Conservation (phyloP, 2,797 vertebrate genomes). For the Loris lydekkerianus region DNA sequence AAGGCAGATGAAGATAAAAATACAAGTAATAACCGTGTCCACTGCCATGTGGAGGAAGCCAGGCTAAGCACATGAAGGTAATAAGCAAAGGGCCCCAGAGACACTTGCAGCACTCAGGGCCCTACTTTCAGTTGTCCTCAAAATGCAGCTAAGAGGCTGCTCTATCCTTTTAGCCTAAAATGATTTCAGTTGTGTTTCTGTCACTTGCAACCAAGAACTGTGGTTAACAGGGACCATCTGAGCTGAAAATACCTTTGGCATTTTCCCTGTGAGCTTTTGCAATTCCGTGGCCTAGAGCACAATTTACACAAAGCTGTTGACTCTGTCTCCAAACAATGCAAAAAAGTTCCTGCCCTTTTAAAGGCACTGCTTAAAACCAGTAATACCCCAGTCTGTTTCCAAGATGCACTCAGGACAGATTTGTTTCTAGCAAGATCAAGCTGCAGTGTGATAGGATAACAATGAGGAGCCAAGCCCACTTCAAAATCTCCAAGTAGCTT, state of each 20-base stretch:
- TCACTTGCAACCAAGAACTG: neutral
- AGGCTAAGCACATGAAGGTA: neutral
- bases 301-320: constrained; percentile 32
- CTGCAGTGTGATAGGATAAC: neutral
- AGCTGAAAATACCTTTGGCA: neutral
- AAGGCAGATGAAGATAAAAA: neutral
- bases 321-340: constrained; percentile 14
- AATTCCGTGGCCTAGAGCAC: neutral
- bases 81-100: neutral
- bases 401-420: neutral
- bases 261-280: neutral
- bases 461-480: neutral
- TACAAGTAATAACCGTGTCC: neutral
- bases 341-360: neutral
- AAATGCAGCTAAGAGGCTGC: neutral
- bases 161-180: constrained; percentile 4
- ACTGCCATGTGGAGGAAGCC: neutral
- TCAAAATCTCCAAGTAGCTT: constrained; percentile 4
- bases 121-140: neutral
- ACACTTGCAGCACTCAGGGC: neutral
- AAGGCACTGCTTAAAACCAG: neutral
- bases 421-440: constrained; percentile 27
- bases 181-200: constrained; percentile 25
- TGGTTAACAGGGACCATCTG: neutral
- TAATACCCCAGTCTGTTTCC: neutral